Evolutionary conservation across 1,140 invertebrate genomes (phyloP), one percentile per base, ranked within the genome.

Genomic region (Lasioglossum baleicum): DNA sequence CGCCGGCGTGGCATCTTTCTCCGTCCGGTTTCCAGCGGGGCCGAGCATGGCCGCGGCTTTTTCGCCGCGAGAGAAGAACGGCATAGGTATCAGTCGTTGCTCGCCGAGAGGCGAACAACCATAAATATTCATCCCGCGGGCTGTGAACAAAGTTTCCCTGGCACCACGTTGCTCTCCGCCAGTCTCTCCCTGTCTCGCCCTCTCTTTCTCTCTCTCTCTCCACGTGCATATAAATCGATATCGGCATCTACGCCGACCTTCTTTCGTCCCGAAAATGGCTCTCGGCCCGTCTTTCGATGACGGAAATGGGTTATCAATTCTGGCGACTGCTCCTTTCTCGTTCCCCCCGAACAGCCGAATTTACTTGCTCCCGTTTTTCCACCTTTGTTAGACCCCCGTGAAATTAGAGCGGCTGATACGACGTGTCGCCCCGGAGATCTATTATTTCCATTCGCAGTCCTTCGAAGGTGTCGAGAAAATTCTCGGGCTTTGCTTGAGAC

Each of bases 271-370:
- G 67, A 69, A 56, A 58, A 58, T n/a, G n/a, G 56, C 56, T 58
- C 20, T n/a, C 56, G 56, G 35, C 7, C 56, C 56, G 51, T 40
- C 67, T 53, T 53, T 56, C 67, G 35, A 20, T 22, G 22, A 53
- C 67, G 67, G 67, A 69, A 69, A 69, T 69, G 51, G 67, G 67
- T 69, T 69, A 69, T 69, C 48, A 69, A 53, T 69, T 53, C 48
- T 13, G 48, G 0, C 35, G 22, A 8, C 51, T 66, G 42, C 26
- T 56, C 26, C 44, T 22, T 53, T 69, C 13, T 20, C 48, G 15
- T 2, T 40, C 31, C 22, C 4, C 26, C 1, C n/a, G 17, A 5
- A n/a, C 56, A 20, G 2, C 20, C n/a, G 51, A 13, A 20, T 20
- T 0, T 20, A 8, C 51, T 5, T 1, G 51, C 51, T 15, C 17